Percentiles rank a stretch among this genome's conserved stretches.
Conservation (phyloP, 1,140 invertebrate genomes). For the Drosophila mayri region DNA sequence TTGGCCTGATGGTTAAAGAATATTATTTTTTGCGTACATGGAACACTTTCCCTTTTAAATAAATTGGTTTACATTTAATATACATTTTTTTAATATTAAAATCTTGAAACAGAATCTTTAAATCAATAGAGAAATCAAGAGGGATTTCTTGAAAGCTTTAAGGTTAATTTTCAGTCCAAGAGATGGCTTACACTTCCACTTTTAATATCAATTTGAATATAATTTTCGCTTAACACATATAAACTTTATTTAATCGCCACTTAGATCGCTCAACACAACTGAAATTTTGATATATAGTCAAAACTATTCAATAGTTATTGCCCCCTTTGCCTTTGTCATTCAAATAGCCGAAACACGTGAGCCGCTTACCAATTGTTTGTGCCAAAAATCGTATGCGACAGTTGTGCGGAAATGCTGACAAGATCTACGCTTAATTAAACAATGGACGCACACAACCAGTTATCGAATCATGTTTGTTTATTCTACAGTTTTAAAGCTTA, state of each 20-base stretch:
- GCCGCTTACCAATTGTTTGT: conserved; percentile 38
- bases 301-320: neutral
- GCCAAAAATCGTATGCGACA: conserved; percentile 47
- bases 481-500: conserved; percentile 55
- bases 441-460: conserved; percentile 40
- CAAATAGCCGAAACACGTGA: conserved; percentile 55
- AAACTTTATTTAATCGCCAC: neutral
- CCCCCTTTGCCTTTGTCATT: conserved; percentile 36
- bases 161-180: too few relatives aligned
- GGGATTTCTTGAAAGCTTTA: too few relatives aligned
- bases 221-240: neutral
- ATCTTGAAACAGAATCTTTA: too few relatives aligned
- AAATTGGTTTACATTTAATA: too few relatives aligned
- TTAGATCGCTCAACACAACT: neutral
- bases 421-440: conserved; percentile 23
- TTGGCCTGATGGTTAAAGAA: too few relatives aligned
- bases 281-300: neutral
- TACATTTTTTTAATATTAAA: too few relatives aligned
- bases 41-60: too few relatives aligned
- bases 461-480: conserved; percentile 52
- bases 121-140: too few relatives aligned
- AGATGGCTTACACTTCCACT: too few relatives aligned
- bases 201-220: too few relatives aligned
- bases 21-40: too few relatives aligned
- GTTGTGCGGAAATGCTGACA: conserved; percentile 54